Conservation (phyloP, 2,797 vertebrate species). For the Bucorvus abyssinicus region DNA sequence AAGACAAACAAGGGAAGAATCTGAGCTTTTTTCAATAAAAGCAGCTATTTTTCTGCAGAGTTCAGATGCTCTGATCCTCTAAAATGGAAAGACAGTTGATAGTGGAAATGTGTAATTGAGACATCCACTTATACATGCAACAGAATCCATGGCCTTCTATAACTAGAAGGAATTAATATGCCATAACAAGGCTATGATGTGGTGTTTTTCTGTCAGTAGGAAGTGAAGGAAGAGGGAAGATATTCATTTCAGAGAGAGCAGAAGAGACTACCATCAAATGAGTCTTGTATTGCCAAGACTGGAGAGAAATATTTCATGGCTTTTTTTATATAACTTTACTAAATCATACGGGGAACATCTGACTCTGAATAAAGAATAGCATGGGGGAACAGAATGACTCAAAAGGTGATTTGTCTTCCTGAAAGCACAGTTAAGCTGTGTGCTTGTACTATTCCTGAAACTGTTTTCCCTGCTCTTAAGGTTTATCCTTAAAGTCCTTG, state of each 20-base stretch:
- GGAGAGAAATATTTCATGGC: not conserved
- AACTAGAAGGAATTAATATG: not conserved
- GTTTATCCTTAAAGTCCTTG: slow-evolving; percentile 28
- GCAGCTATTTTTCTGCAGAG: not conserved
- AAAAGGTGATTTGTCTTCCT: not conserved
- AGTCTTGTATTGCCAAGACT: not conserved
- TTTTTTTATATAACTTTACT: not conserved
- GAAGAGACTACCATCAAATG: not conserved
- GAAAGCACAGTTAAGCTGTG: not conserved
- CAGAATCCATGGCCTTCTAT: not conserved
- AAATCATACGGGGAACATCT: not conserved
- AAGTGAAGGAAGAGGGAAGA: not conserved
- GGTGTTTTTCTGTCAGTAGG: not conserved
- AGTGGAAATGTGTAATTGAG: not conserved
- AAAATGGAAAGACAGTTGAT: not conserved
- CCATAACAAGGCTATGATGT: not conserved
- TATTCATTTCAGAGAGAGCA: not conserved
- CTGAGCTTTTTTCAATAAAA: not conserved
- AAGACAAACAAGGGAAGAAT: not conserved
- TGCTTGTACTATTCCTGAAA: not conserved
- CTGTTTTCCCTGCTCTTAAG: slow-evolving; percentile 10
- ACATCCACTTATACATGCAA: not conserved
- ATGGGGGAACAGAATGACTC: slow-evolving; percentile 25
- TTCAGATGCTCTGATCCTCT: not conserved
- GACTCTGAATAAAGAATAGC: slow-evolving; percentile 1